Evolutionary conservation across 2,888 invertebrate genomes (phyloP), one percentile per base, ranked within the genome.

Genomic region (Cataglyphis altisquamis): DNA sequence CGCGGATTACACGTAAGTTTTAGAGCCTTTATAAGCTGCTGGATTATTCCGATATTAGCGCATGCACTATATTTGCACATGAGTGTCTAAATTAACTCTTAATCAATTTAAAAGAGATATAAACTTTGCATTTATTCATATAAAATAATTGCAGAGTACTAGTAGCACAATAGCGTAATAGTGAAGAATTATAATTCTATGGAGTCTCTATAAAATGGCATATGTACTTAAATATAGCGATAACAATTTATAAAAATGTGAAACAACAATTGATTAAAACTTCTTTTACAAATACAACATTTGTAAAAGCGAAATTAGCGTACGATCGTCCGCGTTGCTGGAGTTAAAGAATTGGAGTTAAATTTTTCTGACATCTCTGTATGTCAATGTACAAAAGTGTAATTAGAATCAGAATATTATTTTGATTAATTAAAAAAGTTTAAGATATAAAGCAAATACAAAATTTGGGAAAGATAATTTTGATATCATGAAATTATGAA

Each of bases 1-100:
- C 64, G 94, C 95, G 15, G 96, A 98, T 94, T 98, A 96, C 93
- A 96, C 96, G 98, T 98, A 94, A 97, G 97, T 85, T 8, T 10
- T 60, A 41, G 10, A 41, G 9, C 21, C 41, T 36, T 21, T 36
- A 48, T 48, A 41, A 25, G 8, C 6, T 4, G 5, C 3, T 29
- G 10, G 41, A 55, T 36, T 25, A n/a, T 29, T 18, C 25, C 41
- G 15, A 5, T 25, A 36, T 0, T 52, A 48, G 18, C 18, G n/a
- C 8, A 52, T 32, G n/a, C 12, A 32, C 2, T 18, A 9, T 25
- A 3, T 57, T 9, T 57, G 18, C 21, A 21, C 25, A 1, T n/a
- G 8, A 68, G n/a, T 18, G 2, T 41, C 21, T 41, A 48, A 12
- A 48, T 48, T 64, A 64, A 39, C 21, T 64, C 12, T 36, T 64